A percentile compares a stretch with the other conserved stretches of the same genome.
Evolutionary conservation across 2,797 vertebrate species (phyloP).

Genomic region (Oryzias dopingdopingensis): DNA sequence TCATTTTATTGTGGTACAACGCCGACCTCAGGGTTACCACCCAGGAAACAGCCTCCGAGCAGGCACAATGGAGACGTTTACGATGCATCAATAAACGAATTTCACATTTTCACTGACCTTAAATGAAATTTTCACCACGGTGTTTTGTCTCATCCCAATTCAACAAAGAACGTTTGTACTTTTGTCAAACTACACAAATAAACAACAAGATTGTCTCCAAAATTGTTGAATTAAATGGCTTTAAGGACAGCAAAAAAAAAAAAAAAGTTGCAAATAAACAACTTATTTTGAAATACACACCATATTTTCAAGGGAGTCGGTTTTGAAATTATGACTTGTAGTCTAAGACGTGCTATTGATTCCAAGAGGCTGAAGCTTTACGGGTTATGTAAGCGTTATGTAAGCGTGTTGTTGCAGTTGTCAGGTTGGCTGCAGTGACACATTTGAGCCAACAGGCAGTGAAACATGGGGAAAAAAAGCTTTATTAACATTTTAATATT

Average conservation of each 20-base stretch:
- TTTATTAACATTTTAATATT: constrained; percentile 96
- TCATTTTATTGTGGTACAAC: constrained; percentile 24
- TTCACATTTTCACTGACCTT: constrained; percentile 25
- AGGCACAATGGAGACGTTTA: constrained; percentile 1
- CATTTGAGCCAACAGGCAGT: constrained; percentile 46
- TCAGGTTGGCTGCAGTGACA: constrained; percentile 56
- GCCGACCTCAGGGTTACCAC: constrained; percentile 2
- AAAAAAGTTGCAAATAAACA: neutral
- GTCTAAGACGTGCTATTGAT: constrained; percentile 66
- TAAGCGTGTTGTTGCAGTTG: constrained; percentile 66
- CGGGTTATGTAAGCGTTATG: constrained; percentile 77
- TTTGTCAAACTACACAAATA: too few species aligned
- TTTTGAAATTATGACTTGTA: constrained; percentile 40
- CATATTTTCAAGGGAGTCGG: neutral
- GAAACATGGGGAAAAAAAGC: constrained; percentile 72
- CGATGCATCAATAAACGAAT: constrained; percentile 32
- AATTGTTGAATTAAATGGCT: too few species aligned
- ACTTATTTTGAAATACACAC: neutral
- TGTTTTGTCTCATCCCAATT: neutral
- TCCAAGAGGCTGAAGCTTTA: constrained; percentile 61
- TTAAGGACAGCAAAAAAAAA: neutral
- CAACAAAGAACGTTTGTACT: too few species aligned
- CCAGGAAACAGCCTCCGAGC: constrained; percentile 12
- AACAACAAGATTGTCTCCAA: too few species aligned
- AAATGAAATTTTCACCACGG: constrained; percentile 29